Percentiles rank a stretch among this genome's conserved stretches.
Evolutionary conservation across 1,140 invertebrate genomes (phyloP).

Genomic region (Onthophagus taurus): DNA sequence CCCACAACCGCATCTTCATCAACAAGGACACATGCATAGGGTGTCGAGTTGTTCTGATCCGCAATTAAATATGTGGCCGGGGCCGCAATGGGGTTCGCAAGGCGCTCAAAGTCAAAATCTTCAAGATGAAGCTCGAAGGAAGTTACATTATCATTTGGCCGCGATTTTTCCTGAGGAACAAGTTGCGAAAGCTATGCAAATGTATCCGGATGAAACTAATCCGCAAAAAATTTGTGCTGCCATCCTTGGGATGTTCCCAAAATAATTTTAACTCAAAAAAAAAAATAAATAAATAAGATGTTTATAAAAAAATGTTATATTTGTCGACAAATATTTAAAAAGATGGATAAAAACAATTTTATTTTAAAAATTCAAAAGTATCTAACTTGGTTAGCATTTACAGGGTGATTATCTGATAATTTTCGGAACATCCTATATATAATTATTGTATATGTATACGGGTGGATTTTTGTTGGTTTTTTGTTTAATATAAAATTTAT

Average conservation of each 20-base stretch:
- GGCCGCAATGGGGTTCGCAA: constrained; percentile 22
- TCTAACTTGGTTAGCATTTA: not conserved
- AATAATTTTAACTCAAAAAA: constrained; percentile 37
- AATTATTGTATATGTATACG: not conserved
- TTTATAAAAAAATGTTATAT: not conserved
- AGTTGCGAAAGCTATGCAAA: constrained; percentile 72
- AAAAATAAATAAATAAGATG: not conserved
- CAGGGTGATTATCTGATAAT: not conserved
- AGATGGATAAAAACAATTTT: not conserved
- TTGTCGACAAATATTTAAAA: not conserved
- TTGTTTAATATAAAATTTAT: constrained; percentile 12
- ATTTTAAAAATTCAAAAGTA: not conserved
- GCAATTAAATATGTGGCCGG: constrained; percentile 48
- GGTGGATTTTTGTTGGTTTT: constrained; percentile 1
- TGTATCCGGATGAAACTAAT: constrained; percentile 79
- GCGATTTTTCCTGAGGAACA: constrained; percentile 83
- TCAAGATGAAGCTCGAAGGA: constrained; percentile 56
- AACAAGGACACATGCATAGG: constrained; percentile 39
- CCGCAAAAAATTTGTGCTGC: constrained; percentile 81
- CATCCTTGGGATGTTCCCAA: constrained; percentile 66
- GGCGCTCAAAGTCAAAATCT: constrained; percentile 35
- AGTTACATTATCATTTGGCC: constrained; percentile 74
- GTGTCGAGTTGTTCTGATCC: constrained; percentile 54
- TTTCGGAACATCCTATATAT: not conserved
- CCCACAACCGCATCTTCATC: constrained; percentile 30